Evolutionary conservation across 2,888 invertebrate genomes (phyloP), one percentile per base, ranked within the genome.

Genomic region (Drosophila gaucha): DNA sequence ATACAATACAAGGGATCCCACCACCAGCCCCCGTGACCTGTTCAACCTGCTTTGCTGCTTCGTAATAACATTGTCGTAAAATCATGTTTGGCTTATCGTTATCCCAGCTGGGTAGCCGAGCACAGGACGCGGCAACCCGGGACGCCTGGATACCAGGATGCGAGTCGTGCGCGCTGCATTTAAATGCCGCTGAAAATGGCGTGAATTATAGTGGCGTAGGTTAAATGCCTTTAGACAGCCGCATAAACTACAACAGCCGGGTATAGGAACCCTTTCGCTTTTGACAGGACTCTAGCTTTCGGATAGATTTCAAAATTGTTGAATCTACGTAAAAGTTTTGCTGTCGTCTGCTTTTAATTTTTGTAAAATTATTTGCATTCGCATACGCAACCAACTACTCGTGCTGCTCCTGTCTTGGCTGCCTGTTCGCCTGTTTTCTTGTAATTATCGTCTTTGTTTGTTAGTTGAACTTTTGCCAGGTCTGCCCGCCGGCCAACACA

Each of bases 141-240:
- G 62, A 57, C n/a, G 55, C 55, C 50, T 33, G 66, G n/a, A n/a
- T n/a, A n/a, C 41, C 57, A 51, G 86, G 69, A 78, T 54, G 47
- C 35, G 80, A 36, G 51, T 44, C 69, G 67, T 68, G 78, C 69
- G 69, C 79, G 76, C 77, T 84, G 83, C 90, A 86, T 89, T 88
- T 83, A 84, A 85, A 90, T 83, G 89, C 79, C 82, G 78, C 74
- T 78, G 84, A 71, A 76, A 83, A 76, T 60, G 83, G 88, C 84
- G 89, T 85, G 88, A 90, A 90, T 91, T 90, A 90, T 90, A 90
- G 89, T 78, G 80, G 82, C 90, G 80, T 84, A 91, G 90, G 90
- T 90, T 90, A 90, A 90, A 90, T 88, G 91, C 82, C 89, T 67
- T 83, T 77, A 87, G 86, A 85, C 88, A 76, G 76, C 72, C 74